Base-by-base conservation (phyloP, 2,888 invertebrate genomes). In the Nephrocerus scutellatus region DNA sequence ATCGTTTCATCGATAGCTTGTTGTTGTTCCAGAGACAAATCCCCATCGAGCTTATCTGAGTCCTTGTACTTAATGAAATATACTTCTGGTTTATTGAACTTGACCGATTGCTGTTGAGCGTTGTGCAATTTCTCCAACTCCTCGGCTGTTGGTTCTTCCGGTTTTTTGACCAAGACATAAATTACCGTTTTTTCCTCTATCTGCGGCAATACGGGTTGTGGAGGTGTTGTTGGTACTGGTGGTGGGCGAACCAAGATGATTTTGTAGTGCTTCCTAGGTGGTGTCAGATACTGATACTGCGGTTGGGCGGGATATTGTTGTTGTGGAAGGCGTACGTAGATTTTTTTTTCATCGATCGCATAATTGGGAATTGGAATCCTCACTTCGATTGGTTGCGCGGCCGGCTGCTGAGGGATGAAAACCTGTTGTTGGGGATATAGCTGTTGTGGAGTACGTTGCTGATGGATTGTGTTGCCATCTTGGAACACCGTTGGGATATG, bases 271-370 rank as follows among this genome's bases (percentile, higher is more conserved):
- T 79, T 80, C 58, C 80, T 79, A 3, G 80, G 74, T 9, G 75
- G 66, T 5, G 57, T 79, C 70, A 28, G 83, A 26, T 42, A 46
- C 32, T 44, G 46, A 73, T 38, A 78, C 77, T 23, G 80, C 76
- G 6, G 23, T 12, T 47, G 76, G 73, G 32, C 36, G 5, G 39
- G 40, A 16, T 42, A 37, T n/a, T 44, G 40, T 34, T 44, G 46
- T 10, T 85, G 86, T 16, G 87, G 85, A 16, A 87, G 84, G 60
- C 86, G 86, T 7, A 87, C 84, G 70, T 86, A 86, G 5, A 87
- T 84, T 62, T 85, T 86, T 56, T 87, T 87, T 67, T 85, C 85
- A 57, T 84, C 77, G 43, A 82, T 76, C 57, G 81, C 73, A 36
- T 48, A 38, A 24, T 48, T 44, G 33, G 41, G 40, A 13, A 44